A percentile compares a stretch with the other conserved stretches of the same genome.
These are phyloP conservation scores for Mormyrus iriodes DNA, from an alignment of 2,113 vertebrate species.

Conservation along the genomic window DNA sequence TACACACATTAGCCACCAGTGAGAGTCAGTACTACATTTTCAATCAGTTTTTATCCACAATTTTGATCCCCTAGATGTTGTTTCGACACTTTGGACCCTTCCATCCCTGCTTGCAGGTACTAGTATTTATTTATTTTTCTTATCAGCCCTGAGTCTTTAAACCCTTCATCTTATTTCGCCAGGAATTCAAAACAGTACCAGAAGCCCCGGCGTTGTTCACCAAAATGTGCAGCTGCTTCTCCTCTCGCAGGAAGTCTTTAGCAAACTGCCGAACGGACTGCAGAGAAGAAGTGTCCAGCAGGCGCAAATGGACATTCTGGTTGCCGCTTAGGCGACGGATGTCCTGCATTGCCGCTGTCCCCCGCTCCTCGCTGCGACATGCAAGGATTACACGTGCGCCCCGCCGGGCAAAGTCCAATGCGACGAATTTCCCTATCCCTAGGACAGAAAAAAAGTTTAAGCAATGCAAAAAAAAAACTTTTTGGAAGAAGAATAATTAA, in stretches of 20 bases:
- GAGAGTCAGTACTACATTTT: too few relatives aligned
- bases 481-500: background rate
- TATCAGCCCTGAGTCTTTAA: background rate
- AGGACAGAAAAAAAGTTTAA: background rate
- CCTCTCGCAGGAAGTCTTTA: conserved; percentile 52
- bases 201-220: conserved; percentile 72
- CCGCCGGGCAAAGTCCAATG: conserved; percentile 67
- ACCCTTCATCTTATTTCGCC: background rate
- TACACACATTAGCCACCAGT: too few relatives aligned
- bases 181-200: conserved; percentile 46
- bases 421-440: conserved; percentile 77
- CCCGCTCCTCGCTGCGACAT: conserved; percentile 59
- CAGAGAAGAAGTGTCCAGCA: conserved; percentile 70
- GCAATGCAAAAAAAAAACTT: background rate
- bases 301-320: conserved; percentile 54
- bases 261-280: conserved; percentile 68
- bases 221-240: conserved; percentile 69
- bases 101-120: too few relatives aligned
- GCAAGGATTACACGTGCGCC: conserved; percentile 76
- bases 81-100: too few relatives aligned
- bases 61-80: too few relatives aligned
- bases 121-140: background rate
- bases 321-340: conserved; percentile 62
- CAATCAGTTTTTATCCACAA: too few relatives aligned
- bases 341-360: conserved; percentile 53